Evolutionary conservation across 2,797 vertebrate genomes (phyloP).

Genomic region (Hozukius guyotensis): DNA sequence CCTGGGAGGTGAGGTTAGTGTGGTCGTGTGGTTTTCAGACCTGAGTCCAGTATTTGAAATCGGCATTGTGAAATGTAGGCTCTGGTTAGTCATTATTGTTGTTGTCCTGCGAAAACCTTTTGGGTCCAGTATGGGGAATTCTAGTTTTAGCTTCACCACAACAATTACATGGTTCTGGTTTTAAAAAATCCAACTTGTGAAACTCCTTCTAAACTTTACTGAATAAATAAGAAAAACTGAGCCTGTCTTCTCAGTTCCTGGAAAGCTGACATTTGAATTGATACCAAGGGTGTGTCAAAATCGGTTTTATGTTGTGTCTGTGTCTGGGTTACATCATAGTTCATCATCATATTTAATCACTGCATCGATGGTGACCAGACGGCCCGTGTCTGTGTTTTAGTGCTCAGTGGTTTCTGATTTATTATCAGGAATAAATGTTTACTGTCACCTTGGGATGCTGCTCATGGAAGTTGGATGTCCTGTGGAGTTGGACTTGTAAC

Average conservation of each 20-base stretch:
- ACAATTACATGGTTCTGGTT: background rate
- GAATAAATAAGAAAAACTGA: background rate
- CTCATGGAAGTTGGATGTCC: background rate
- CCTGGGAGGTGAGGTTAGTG: slow-evolving; percentile 54
- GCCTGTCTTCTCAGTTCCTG: background rate
- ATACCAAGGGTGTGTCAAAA: background rate
- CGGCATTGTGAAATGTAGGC: slow-evolving; percentile 46
- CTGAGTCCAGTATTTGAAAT: slow-evolving; percentile 58
- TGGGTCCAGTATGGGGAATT: background rate
- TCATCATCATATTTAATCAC: background rate
- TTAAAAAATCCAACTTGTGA: background rate
- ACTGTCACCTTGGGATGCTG: slow-evolving; percentile 3
- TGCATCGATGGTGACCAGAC: background rate
- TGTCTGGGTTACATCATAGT: background rate
- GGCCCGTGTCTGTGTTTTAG: slow-evolving; percentile 1
- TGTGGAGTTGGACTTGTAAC: background rate
- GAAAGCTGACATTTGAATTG: background rate
- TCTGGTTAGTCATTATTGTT: slow-evolving; percentile 23
- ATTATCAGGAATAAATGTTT: slow-evolving; percentile 2
- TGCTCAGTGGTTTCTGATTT: slow-evolving; percentile 3
- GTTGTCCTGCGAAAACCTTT: background rate
- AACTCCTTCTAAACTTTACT: background rate
- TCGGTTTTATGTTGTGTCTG: background rate
- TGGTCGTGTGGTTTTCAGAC: slow-evolving; percentile 51
- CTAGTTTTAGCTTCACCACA: slow-evolving; percentile 11